These are phyloP conservation scores for Mystacornis crossleyi DNA, from an alignment of 2,113 vertebrate genomes.

Conservation along the genomic window DNA sequence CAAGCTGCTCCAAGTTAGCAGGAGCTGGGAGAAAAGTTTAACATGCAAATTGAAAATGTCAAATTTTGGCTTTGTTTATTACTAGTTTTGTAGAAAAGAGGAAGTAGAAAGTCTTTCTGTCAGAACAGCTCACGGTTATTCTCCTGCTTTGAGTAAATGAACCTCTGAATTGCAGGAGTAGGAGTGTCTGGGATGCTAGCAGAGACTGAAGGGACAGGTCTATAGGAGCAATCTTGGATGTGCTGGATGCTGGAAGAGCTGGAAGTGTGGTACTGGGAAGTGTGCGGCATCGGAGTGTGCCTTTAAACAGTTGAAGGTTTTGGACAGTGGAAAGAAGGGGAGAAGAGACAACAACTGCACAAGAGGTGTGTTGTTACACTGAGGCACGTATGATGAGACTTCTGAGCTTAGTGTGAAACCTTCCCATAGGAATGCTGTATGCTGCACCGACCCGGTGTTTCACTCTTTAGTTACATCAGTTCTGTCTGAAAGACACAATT, in stretches of 20 bases:
- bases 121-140: background rate
- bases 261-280: background rate
- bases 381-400: background rate
- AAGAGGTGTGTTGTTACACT: background rate
- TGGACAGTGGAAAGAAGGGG: background rate
- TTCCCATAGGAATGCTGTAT: background rate
- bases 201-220: background rate
- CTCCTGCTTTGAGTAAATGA: background rate
- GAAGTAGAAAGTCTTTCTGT: conserved; percentile 26
- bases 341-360: background rate
- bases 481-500: background rate
- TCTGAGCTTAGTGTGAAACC: background rate
- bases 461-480: background rate
- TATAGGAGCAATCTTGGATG: background rate
- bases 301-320: background rate
- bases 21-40: conserved; percentile 39
- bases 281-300: fast-evolving
- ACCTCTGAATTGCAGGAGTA: background rate
- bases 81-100: conserved; percentile 1
- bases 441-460: background rate
- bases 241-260: background rate
- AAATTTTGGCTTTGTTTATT: conserved; percentile 54
- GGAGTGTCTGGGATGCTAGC: background rate
- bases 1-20: conserved; percentile 28
- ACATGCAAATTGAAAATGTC: conserved; percentile 54